A percentile compares a stretch with the other conserved stretches of the same genome.
Evolutionary conservation across 2,113 vertebrate genomes (phyloP).

Genomic region (Smithornis capensis): DNA sequence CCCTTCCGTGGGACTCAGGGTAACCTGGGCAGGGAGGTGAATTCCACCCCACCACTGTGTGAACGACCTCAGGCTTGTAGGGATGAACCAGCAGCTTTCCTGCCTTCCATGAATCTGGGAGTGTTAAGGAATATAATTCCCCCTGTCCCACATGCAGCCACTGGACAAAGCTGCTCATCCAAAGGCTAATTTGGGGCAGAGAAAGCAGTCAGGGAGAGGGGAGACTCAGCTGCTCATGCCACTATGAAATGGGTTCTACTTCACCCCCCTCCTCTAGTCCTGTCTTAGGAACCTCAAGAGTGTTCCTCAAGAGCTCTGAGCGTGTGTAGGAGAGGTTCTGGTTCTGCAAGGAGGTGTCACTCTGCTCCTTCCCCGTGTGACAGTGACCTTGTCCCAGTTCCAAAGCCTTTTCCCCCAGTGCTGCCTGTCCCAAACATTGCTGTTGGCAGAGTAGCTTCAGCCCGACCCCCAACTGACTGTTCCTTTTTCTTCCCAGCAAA

Average conservation of each 20-base stretch:
- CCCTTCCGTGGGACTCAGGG: not conserved
- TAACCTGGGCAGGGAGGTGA: not conserved
- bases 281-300: not conserved
- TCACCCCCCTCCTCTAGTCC: not conserved
- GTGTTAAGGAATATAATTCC: not conserved
- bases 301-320: too few species aligned
- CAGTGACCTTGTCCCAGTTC: not conserved
- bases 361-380: not conserved
- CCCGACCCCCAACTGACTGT: not conserved
- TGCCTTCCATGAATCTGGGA: not conserved
- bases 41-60: not conserved
- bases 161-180: not conserved
- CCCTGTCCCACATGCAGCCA: not conserved
- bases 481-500: constrained; percentile 79
- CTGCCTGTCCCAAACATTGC: not conserved
- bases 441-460: not conserved
- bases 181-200: not conserved
- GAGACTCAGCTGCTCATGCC: not conserved
- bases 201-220: not conserved
- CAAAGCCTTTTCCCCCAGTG: not conserved
- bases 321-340: not conserved
- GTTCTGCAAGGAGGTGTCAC: not conserved
- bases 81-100: not conserved
- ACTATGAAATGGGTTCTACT: not conserved
- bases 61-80: not conserved